Conservation (phyloP, 2,888 invertebrate species). For the Xanthorhoe designata region DNA sequence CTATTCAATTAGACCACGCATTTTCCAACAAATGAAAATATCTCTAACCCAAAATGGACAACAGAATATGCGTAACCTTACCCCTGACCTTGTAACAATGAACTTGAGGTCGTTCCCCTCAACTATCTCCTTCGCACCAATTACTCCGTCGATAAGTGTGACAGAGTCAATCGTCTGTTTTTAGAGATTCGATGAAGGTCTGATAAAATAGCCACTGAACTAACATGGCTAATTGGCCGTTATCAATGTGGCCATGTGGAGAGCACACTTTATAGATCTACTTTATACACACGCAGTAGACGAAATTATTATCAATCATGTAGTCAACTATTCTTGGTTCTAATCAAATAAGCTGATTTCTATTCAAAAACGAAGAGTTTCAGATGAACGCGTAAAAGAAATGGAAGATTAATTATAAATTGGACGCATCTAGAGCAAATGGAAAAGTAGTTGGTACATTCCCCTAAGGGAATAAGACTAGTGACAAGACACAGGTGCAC, state of each 20-base stretch:
- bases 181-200: conserved; percentile 23
- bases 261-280: conserved; percentile 3
- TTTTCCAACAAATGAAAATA: conserved; percentile 22
- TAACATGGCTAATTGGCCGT: conserved; percentile 9
- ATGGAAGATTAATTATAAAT: no score
- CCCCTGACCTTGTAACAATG: conserved; percentile 58
- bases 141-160: conserved; percentile 43
- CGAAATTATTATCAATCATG: background rate
- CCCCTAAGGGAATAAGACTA: no score
- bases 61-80: conserved; percentile 41
- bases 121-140: conserved; percentile 51
- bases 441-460: no score
- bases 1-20: background rate
- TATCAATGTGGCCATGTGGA: conserved; percentile 9
- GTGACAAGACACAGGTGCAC: no score
- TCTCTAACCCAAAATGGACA: conserved; percentile 24
- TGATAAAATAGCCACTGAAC: conserved; percentile 13
- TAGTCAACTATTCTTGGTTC: background rate
- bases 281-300: background rate
- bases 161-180: conserved; percentile 44
- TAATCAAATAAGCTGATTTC: background rate
- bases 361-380: no score
- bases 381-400: no score
- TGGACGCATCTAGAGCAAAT: no score
- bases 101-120: conserved; percentile 60